Evolutionary conservation across 2,888 invertebrate species (phyloP).

Genomic region (Sarcophaga carnaria): DNA sequence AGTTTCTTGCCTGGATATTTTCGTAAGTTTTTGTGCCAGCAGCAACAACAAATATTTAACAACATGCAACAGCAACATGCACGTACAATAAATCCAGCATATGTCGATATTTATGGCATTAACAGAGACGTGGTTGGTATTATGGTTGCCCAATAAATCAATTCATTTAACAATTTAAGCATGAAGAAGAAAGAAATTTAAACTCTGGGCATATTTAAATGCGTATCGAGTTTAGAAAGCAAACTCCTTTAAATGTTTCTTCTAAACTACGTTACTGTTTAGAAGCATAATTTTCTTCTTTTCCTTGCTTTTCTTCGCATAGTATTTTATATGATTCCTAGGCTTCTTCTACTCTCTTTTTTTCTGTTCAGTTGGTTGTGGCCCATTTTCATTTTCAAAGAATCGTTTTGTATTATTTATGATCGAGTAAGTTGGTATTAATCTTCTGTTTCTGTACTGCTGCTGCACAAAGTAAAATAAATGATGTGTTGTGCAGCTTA

Average conservation of each 20-base stretch:
- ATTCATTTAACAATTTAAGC: too few relatives aligned
- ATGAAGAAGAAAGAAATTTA: too few relatives aligned
- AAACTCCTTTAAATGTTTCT: neutral
- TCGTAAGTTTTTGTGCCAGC: constrained; percentile 12
- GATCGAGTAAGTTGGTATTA: constrained; percentile 60
- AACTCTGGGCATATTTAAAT: too few relatives aligned
- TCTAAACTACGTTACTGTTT: constrained; percentile 12
- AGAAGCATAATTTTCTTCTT: neutral
- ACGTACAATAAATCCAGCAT: neutral
- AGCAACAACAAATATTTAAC: neutral
- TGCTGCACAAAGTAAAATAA: constrained; percentile 52
- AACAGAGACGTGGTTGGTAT: neutral
- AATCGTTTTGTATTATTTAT: constrained; percentile 61
- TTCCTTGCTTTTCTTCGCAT: neutral
- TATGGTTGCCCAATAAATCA: neutral
- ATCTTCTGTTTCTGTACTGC: constrained; percentile 44
- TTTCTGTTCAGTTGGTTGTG: neutral
- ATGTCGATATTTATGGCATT: constrained; percentile 21
- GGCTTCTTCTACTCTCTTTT: neutral
- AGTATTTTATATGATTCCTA: neutral
- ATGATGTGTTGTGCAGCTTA: constrained; percentile 22
- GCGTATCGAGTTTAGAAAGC: too few relatives aligned
- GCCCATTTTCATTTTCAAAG: constrained; percentile 45
- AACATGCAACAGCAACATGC: neutral
- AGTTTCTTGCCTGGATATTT: neutral